These are phyloP conservation scores for Papilio gigon DNA, from an alignment of 2,888 invertebrate species.

Conservation along the genomic window DNA sequence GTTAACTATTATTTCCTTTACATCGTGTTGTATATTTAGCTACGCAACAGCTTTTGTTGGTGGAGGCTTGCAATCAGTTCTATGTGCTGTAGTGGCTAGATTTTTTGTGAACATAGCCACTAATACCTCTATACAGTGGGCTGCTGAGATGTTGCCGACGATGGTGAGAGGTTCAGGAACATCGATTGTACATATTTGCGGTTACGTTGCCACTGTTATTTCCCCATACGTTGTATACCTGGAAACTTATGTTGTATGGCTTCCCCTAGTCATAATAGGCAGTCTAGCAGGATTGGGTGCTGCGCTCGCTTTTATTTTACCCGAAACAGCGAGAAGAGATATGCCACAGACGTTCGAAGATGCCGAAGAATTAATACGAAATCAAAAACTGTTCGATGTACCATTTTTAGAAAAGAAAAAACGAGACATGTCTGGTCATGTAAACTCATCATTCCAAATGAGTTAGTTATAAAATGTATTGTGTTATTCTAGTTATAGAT, in stretches of 20 bases:
- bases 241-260: slow-evolving; percentile 56
- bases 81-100: slow-evolving; percentile 65
- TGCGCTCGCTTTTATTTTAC: slow-evolving; percentile 56
- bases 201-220: slow-evolving; percentile 60
- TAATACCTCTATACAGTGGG: slow-evolving; percentile 63
- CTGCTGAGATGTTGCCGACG: slow-evolving; percentile 67
- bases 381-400: slow-evolving; percentile 58
- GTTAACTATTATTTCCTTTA: slow-evolving; percentile 52
- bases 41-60: slow-evolving; percentile 57
- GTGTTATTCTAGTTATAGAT: background rate
- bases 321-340: slow-evolving; percentile 67
- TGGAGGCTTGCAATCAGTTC: slow-evolving; percentile 58
- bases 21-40: slow-evolving; percentile 56
- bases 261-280: slow-evolving; percentile 62
- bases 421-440: slow-evolving; percentile 39
- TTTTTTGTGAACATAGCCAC: slow-evolving; percentile 64
- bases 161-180: slow-evolving; percentile 63
- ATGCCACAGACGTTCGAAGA: slow-evolving; percentile 72
- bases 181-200: slow-evolving; percentile 64
- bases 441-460: slow-evolving; percentile 47
- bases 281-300: slow-evolving; percentile 53
- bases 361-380: slow-evolving; percentile 59
- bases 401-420: slow-evolving; percentile 53
- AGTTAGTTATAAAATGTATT: slow-evolving; percentile 18
- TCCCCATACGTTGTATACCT: slow-evolving; percentile 70